A percentile compares a stretch with the other conserved stretches of the same genome.
These are phyloP conservation scores for Leptinotarsa juncta DNA, from an alignment of 2,888 invertebrate species.

Conservation along the genomic window DNA sequence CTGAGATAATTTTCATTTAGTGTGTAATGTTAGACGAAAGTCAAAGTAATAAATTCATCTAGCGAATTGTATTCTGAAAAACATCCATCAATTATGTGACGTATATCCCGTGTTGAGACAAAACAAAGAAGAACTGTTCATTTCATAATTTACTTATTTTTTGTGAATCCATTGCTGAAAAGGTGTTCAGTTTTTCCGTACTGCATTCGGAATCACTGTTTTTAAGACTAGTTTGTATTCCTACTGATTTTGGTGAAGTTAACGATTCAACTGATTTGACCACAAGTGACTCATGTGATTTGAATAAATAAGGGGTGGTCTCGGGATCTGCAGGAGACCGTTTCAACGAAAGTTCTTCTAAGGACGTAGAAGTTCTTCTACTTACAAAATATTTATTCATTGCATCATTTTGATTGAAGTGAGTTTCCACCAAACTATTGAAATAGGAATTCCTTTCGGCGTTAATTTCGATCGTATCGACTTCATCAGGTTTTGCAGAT, in stretches of 20 bases:
- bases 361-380: slow-evolving; percentile 21
- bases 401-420: slow-evolving; percentile 32
- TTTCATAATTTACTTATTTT: too few species aligned
- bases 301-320: slow-evolving; percentile 1
- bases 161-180: too few species aligned
- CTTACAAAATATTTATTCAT: slow-evolving; percentile 36
- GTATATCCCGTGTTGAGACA: not conserved
- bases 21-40: too few species aligned
- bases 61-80: too few species aligned
- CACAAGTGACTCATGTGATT: slow-evolving; percentile 10
- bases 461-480: not conserved
- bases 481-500: not conserved
- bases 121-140: not conserved
- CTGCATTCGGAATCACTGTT: not conserved
- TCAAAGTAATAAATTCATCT: too few species aligned
- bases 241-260: not conserved
- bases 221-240: slow-evolving; percentile 6
- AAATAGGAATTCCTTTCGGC: slow-evolving; percentile 38
- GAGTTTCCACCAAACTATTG: slow-evolving; percentile 27
- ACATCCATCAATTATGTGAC: too few species aligned
- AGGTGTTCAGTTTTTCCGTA: not conserved
- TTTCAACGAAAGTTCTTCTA: not conserved
- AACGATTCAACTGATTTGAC: slow-evolving; percentile 7
- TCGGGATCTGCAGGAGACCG: slow-evolving; percentile 2
- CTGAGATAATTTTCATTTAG: too few species aligned